A percentile compares a stretch with the other conserved stretches of the same genome.
These are phyloP conservation scores for Hydropsyche betteni DNA, from an alignment of 2,888 invertebrate genomes.

Conservation along the genomic window DNA sequence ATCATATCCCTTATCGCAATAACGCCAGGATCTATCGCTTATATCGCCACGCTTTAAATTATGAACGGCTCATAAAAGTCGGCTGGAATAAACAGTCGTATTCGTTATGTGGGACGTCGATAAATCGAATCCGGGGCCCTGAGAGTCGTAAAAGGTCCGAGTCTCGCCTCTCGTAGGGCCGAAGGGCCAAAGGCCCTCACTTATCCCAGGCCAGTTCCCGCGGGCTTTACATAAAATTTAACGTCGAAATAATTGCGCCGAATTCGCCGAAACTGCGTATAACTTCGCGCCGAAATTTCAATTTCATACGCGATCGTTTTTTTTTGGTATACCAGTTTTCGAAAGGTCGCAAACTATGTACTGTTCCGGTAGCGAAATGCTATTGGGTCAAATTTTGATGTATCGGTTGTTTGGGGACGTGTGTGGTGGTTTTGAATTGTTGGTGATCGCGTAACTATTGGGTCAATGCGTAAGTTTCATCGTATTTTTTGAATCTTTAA, in stretches of 20 bases:
- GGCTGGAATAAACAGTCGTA: constrained; percentile 35
- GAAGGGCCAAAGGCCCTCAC: constrained; percentile 2
- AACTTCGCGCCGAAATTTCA: too few species aligned
- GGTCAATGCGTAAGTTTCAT: too few species aligned
- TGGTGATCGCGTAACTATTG: too few species aligned
- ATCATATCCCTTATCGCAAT: too few species aligned
- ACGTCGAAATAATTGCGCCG: constrained; percentile 44
- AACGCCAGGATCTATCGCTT: not conserved
- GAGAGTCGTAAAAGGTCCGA: constrained; percentile 14
- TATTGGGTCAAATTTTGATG: too few species aligned
- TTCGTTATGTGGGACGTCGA: constrained; percentile 7
- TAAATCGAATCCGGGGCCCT: constrained; percentile 29
- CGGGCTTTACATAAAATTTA: constrained; percentile 37
- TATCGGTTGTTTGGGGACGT: too few species aligned
- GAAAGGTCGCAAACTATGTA: too few species aligned
- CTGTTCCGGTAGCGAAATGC: too few species aligned
- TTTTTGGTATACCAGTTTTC: too few species aligned
- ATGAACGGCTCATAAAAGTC: constrained; percentile 40
- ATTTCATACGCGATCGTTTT: too few species aligned
- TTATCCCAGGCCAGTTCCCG: constrained; percentile 17
- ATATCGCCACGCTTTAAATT: constrained; percentile 24
- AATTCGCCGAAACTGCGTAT: constrained; percentile 30
- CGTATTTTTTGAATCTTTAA: too few species aligned
- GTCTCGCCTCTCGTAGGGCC: constrained; percentile 8
- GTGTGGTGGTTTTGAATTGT: too few species aligned